These are phyloP conservation scores for Mythimna vitellina DNA, from an alignment of 2,888 invertebrate genomes.

Conservation along the genomic window DNA sequence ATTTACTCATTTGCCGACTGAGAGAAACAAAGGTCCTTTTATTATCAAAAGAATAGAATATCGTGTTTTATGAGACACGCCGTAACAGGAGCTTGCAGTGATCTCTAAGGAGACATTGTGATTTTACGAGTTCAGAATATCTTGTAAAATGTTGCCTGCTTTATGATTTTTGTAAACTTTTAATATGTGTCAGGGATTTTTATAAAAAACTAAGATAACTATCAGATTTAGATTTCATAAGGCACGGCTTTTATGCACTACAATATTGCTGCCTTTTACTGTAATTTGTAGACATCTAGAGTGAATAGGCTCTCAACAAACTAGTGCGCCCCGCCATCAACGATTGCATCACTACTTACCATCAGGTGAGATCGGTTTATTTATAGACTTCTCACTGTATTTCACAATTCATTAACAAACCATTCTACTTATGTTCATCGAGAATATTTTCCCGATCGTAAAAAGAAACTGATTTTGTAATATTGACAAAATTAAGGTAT, in stretches of 20 bases:
- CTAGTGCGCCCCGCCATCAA: too few relatives aligned
- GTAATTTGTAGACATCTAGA: too few relatives aligned
- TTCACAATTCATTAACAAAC: neutral
- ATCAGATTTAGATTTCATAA: neutral
- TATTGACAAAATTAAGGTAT: neutral
- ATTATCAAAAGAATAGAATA: slow-evolving; percentile 30
- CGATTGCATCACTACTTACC: too few relatives aligned
- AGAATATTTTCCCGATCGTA: neutral
- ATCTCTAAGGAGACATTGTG: slow-evolving; percentile 27
- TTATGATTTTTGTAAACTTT: slow-evolving; percentile 1
- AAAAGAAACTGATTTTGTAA: neutral
- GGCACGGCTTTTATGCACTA: too few relatives aligned
- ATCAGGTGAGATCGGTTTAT: too few relatives aligned
- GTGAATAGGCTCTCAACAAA: too few relatives aligned
- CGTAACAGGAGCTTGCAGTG: slow-evolving; percentile 18
- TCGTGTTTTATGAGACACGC: slow-evolving; percentile 18
- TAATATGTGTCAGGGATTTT: neutral
- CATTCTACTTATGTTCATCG: neutral
- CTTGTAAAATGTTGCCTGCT: slow-evolving; percentile 13
- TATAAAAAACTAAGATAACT: slow-evolving; percentile 4
- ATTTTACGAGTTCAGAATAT: slow-evolving; percentile 22
- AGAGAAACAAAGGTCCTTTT: slow-evolving; percentile 20
- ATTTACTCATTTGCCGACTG: slow-evolving; percentile 11
- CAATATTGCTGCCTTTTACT: neutral
- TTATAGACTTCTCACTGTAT: too few relatives aligned